Percentiles rank a stretch among this genome's conserved stretches.
These are phyloP conservation scores for Drosophila emarginata DNA, from an alignment of 2,888 invertebrate species.

Conservation along the genomic window DNA sequence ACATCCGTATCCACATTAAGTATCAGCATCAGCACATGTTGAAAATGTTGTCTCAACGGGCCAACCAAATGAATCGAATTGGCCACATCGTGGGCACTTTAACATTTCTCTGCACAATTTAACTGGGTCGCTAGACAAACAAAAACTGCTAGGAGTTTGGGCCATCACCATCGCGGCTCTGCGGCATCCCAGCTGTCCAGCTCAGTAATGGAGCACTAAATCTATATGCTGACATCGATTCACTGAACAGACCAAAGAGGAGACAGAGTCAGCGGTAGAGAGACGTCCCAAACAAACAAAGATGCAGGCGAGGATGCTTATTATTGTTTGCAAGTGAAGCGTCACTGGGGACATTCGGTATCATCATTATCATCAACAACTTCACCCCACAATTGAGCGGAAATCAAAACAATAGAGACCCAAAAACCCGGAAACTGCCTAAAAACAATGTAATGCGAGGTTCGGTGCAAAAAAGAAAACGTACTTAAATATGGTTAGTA, in stretches of 20 bases:
- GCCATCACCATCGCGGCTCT: slow-evolving; percentile 15
- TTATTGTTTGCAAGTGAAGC: slow-evolving; percentile 68
- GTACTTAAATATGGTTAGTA: not conserved
- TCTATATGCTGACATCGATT: slow-evolving; percentile 59
- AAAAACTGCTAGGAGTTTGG: slow-evolving; percentile 28
- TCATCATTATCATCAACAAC: slow-evolving; percentile 28
- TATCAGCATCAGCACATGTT: slow-evolving; percentile 3
- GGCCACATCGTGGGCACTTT: slow-evolving; percentile 27
- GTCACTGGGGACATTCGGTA: slow-evolving; percentile 25
- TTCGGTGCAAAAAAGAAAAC: slow-evolving; percentile 21
- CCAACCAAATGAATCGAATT: not conserved
- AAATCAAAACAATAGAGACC: slow-evolving; percentile 67
- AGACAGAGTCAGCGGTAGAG: not conserved
- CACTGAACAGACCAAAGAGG: slow-evolving; percentile 14
- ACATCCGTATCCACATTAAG: not conserved
- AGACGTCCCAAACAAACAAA: slow-evolving; percentile 45
- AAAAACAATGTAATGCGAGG: slow-evolving; percentile 17
- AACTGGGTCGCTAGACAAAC: slow-evolving; percentile 56
- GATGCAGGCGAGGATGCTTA: slow-evolving; percentile 57
- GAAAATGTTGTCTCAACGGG: not conserved
- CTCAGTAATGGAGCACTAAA: slow-evolving; percentile 60
- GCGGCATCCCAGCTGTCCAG: slow-evolving; percentile 44
- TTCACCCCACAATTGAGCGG: slow-evolving; percentile 39
- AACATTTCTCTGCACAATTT: slow-evolving; percentile 69
- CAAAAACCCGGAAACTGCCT: slow-evolving; percentile 48